A percentile compares a stretch with the other conserved stretches of the same genome.
Conservation (phyloP, 2,888 invertebrate species). For the Pelosia muscerda region DNA sequence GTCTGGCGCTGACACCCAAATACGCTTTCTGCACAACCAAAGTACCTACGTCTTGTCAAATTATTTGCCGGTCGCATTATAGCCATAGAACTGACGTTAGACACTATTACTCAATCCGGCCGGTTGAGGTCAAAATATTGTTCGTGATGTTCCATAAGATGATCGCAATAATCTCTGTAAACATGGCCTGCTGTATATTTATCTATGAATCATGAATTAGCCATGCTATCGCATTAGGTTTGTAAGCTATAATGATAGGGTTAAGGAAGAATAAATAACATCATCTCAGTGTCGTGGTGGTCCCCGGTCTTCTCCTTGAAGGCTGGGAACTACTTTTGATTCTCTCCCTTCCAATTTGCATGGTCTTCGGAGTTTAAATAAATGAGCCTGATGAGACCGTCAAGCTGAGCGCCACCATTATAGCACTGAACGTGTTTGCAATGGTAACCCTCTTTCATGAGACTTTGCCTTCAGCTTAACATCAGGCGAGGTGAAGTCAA, state of each 20-base stretch:
- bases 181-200: neutral
- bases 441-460: too few species aligned
- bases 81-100: too few species aligned
- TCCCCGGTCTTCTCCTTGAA: neutral
- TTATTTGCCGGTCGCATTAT: too few species aligned
- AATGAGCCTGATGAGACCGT: too few species aligned
- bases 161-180: neutral
- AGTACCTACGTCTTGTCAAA: too few species aligned
- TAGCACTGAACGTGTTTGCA: too few species aligned
- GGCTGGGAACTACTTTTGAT: neutral
- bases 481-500: too few species aligned
- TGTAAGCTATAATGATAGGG: neutral
- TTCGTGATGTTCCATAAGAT: neutral
- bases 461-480: too few species aligned
- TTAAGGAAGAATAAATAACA: neutral
- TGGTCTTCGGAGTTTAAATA: too few species aligned
- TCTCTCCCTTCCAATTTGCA: neutral
- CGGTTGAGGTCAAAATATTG: neutral
- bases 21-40: too few species aligned
- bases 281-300: neutral
- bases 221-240: slow-evolving; percentile 1
- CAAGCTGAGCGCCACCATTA: too few species aligned
- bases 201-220: neutral
- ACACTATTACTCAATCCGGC: neutral
- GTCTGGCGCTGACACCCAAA: too few species aligned